Conservation (phyloP, 2,888 invertebrate species). For the Eudemis profundana region DNA sequence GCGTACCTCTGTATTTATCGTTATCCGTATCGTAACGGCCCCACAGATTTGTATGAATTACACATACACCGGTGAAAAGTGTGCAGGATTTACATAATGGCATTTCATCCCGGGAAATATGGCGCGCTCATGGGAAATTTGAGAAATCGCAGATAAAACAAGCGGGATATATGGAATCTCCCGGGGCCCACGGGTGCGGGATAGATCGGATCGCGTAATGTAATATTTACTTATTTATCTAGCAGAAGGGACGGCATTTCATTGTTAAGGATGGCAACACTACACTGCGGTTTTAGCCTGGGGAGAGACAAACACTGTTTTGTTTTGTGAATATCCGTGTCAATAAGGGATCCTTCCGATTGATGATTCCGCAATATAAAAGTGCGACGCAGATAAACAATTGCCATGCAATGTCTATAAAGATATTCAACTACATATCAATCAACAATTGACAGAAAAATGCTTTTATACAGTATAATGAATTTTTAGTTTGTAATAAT, state of each 20-base stretch:
- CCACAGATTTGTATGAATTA: constrained; percentile 33
- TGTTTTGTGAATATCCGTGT: no score
- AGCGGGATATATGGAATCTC: constrained; percentile 16
- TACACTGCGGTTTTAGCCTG: no score
- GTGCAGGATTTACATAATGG: constrained; percentile 31
- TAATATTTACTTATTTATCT: constrained; percentile 3
- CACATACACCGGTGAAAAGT: constrained; percentile 24
- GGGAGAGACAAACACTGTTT: no score
- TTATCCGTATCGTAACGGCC: constrained; percentile 1
- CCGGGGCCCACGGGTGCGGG: not conserved
- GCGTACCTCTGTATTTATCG: constrained; percentile 16
- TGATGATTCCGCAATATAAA: no score
- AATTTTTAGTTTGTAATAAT: no score
- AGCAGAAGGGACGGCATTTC: not conserved
- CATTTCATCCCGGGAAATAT: constrained; percentile 19
- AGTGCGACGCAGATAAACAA: no score
- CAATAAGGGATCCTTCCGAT: no score
- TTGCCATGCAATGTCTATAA: no score
- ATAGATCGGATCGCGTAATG: not conserved
- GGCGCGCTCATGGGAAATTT: constrained; percentile 37
- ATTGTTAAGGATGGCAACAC: not conserved
- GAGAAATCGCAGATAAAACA: constrained; percentile 6
- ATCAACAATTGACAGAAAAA: no score
- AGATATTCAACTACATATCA: no score
- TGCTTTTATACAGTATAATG: no score